Percentiles rank a stretch among this genome's conserved stretches.
Evolutionary conservation across 2,113 vertebrate genomes (phyloP).

Genomic region (Psettodes erumei): DNA sequence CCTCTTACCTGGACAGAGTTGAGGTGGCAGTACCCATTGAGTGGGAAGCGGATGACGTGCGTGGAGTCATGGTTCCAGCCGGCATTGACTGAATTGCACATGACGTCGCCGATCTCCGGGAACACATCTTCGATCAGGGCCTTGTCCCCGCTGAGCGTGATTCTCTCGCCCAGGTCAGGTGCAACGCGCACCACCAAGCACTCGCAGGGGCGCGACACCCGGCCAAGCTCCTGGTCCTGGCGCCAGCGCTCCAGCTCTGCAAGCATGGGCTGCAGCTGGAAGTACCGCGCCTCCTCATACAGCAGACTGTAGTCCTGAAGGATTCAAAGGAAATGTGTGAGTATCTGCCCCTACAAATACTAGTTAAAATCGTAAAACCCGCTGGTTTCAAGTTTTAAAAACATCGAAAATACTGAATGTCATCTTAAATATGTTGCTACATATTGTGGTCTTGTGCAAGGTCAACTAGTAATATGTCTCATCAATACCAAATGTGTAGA

Average conservation of each 20-base stretch:
- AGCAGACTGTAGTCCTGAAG: constrained; percentile 94
- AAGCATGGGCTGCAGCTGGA: constrained; percentile 97
- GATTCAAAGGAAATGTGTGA: background rate
- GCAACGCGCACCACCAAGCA: constrained; percentile 97
- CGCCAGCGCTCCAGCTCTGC: constrained; percentile 97
- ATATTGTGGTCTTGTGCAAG: background rate
- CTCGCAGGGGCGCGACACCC: constrained; percentile 93
- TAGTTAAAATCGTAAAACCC: no score
- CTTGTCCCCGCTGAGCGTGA: constrained; percentile 96
- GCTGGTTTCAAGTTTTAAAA: background rate
- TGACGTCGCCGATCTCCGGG: constrained; percentile 96
- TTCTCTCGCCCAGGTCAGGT: constrained; percentile 95
- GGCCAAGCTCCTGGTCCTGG: constrained; percentile 91
- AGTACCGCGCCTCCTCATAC: constrained; percentile 98
- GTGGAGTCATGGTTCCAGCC: constrained; percentile 92
- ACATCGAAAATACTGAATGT: background rate
- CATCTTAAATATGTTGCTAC: background rate
- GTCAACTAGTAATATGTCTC: background rate
- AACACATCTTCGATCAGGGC: constrained; percentile 98
- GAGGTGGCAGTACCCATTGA: constrained; percentile 98
- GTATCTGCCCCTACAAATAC: background rate
- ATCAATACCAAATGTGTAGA: background rate
- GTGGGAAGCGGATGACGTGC: constrained; percentile 96
- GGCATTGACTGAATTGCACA: constrained; percentile 97
- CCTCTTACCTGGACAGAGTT: constrained; percentile 96